Percentiles rank a stretch among this genome's conserved stretches.
phyloP scores from a whole-genome alignment of 2,888 invertebrate genomes.

The Trypoxylon attenuatum region DNA sequence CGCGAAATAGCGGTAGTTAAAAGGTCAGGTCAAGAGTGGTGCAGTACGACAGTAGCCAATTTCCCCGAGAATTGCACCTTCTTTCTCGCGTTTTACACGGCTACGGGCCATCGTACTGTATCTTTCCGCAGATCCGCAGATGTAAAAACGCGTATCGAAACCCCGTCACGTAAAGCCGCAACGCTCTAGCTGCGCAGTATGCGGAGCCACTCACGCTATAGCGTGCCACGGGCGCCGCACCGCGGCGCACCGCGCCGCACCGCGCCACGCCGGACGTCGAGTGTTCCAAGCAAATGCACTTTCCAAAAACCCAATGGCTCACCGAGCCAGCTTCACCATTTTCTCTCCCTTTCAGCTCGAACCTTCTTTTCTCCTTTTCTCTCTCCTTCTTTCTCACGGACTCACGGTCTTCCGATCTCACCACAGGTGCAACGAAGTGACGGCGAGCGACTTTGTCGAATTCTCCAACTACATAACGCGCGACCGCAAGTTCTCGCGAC shows the following conservation, averaged over 20 bases:
- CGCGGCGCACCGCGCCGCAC: neutral
- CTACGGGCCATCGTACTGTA: no score
- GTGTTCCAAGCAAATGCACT: neutral
- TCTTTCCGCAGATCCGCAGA: no score
- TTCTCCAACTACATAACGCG: constrained; percentile 95
- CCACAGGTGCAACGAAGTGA: constrained; percentile 90
- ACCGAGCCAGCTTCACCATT: no score
- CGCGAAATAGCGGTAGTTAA: no score
- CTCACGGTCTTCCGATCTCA: constrained; percentile 1
- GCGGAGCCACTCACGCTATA: neutral
- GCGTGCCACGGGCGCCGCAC: neutral
- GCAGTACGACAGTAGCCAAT: no score
- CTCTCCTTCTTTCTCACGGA: no score
- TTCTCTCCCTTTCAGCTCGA: no score
- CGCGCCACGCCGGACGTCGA: neutral
- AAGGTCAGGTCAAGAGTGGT: no score
- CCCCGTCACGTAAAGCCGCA: neutral
- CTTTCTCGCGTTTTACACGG: no score
- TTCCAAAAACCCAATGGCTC: neutral
- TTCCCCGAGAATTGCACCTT: no score
- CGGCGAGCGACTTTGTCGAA: constrained; percentile 96
- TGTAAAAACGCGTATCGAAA: neutral
- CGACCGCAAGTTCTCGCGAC: constrained; percentile 91
- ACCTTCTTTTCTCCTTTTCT: no score
- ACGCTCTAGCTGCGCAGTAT: neutral